A percentile compares a stretch with the other conserved stretches of the same genome.
phyloP scores from a whole-genome alignment of 2,888 invertebrate genomes.

The Chironomus tentans region DNA sequence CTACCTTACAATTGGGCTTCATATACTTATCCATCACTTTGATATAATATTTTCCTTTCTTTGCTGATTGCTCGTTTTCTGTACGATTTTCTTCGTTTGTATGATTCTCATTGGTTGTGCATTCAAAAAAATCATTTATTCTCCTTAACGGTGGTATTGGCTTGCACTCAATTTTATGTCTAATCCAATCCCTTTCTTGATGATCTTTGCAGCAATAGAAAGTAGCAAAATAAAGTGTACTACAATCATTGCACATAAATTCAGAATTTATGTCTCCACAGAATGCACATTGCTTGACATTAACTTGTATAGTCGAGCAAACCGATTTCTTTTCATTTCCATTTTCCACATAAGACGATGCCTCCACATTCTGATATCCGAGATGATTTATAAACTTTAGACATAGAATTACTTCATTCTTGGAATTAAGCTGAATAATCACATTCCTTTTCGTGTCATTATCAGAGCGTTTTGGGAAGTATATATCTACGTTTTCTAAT shows the following conservation, averaged over 20 bases:
- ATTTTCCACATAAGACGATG: too few relatives aligned
- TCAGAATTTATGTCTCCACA: background rate
- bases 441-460: background rate
- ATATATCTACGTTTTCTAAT: background rate
- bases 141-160: background rate
- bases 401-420: background rate
- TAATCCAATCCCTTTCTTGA: background rate
- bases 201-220: background rate
- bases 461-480: background rate
- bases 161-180: background rate
- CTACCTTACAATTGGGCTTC: background rate
- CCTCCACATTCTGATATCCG: background rate
- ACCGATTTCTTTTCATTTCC: too few relatives aligned
- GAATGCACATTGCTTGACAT: background rate
- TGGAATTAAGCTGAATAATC: background rate
- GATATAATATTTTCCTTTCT: background rate
- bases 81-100: background rate
- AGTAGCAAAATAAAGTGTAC: background rate
- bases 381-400: background rate
- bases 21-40: background rate
- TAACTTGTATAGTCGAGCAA: background rate
- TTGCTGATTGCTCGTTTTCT: background rate
- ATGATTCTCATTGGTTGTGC: background rate
- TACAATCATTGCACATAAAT: background rate
- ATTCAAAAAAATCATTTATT: background rate